Base-by-base conservation (phyloP, 2,888 invertebrate genomes). In the Agriopis aurantiaria region DNA sequence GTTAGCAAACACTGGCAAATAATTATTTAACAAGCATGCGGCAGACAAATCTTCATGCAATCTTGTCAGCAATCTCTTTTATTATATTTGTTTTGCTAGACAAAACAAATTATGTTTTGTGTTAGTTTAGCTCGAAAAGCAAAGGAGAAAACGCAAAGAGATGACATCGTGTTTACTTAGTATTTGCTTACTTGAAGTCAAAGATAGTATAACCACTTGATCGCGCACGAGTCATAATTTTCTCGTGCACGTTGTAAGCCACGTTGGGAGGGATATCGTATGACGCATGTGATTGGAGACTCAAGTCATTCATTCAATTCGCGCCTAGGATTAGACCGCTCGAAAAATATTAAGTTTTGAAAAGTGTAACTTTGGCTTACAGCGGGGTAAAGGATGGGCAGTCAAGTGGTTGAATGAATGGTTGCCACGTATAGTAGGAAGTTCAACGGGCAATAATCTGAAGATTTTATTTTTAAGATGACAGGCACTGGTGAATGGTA, bases 61-160 rank as follows among this genome's bases (percentile, higher is more conserved):
- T n/a, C n/a, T 74, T 57, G 70, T 75, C 74, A 77, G 68, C 73
- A 73, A 74, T 64, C 77, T 78, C 77, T 78, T 78, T 63, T 59
- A 67, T 46, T 56, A 48, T 76, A 67, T 88, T 84, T 88, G 78
- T 76, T 78, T 77, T 83, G 80, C 79, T 88, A 87, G 33, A 33
- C 33, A 33, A 33, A 33, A 33, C 33, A 87, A 82, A 83, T 79
- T 82, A 89, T 86, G 88, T 82, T 82, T 83, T 75, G 81, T 82
- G 80, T 80, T 71, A 69, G 79, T 78, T 83, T 82, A 78, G 76
- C 79, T 81, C 69, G 77, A 75, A 51, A 77, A 80, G 84, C 81
- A 76, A 76, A 78, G 79, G 84, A 81, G 33, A 33, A 33, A 33
- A n/a, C n/a, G 17, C 5, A 83, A 85, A 80, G 81, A 82, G 82